These are phyloP conservation scores for Muraenolepis orangiensis DNA, from an alignment of 2,797 vertebrate genomes.

Conservation along the genomic window DNA sequence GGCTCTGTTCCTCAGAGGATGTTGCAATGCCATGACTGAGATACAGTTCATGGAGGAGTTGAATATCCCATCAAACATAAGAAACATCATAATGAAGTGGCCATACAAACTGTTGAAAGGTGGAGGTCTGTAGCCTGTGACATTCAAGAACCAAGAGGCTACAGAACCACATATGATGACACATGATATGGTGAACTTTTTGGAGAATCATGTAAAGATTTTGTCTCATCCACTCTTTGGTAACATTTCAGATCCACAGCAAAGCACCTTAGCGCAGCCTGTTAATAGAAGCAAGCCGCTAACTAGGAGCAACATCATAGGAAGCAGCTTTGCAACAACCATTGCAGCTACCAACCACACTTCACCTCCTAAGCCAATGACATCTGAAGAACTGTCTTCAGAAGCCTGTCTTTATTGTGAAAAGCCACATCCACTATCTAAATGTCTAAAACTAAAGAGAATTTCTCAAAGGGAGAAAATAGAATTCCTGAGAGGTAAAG, in stretches of 20 bases:
- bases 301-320: background rate
- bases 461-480: constrained; percentile 18
- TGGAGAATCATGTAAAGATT: constrained; percentile 18
- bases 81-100: constrained; percentile 5
- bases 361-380: background rate
- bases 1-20: constrained; percentile 5
- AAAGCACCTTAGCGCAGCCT: background rate
- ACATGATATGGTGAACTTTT: constrained; percentile 17
- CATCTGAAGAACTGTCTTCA: background rate
- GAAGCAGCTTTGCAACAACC: constrained; percentile 28
- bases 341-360: background rate
- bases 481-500: too few species aligned
- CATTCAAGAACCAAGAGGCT: constrained; percentile 10
- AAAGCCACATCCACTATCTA: constrained; percentile 12
- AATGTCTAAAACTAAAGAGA: constrained; percentile 1
- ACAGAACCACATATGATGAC: constrained; percentile 17
- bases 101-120: constrained; percentile 21
- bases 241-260: constrained; percentile 8
- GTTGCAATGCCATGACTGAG: constrained; percentile 10
- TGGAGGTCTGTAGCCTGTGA: constrained; percentile 19
- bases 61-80: constrained; percentile 16
- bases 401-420: constrained; percentile 15
- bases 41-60: constrained; percentile 17
- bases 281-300: background rate
- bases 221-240: constrained; percentile 21